These are phyloP conservation scores for Nebria salina DNA, from an alignment of 2,888 invertebrate genomes.

Conservation along the genomic window DNA sequence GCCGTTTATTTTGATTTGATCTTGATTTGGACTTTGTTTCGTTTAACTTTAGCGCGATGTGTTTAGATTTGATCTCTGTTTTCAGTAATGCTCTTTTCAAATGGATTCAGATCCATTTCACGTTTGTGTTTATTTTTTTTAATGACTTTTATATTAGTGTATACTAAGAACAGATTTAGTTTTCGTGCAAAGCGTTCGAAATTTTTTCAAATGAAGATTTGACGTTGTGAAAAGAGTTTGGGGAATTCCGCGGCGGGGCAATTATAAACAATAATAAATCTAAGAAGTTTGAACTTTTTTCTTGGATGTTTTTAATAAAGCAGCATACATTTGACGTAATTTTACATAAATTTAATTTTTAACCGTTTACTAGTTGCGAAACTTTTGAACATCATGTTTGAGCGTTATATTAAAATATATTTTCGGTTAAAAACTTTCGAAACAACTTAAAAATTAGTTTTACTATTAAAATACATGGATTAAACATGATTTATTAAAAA, in stretches of 20 bases:
- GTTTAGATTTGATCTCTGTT: not conserved
- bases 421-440: too few species aligned
- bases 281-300: conserved; percentile 7
- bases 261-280: not conserved
- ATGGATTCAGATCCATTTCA: not conserved
- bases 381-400: not conserved
- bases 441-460: too few species aligned
- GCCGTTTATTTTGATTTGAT: not conserved
- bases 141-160: not conserved
- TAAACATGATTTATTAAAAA: too few species aligned
- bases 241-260: not conserved
- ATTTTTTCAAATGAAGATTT: not conserved
- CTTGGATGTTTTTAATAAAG: not conserved
- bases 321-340: conserved; percentile 8
- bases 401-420: not conserved
- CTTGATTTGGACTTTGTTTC: not conserved
- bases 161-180: not conserved
- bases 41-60: not conserved
- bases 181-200: too few species aligned
- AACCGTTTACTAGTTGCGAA: not conserved
- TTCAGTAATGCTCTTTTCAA: not conserved
- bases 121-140: not conserved
- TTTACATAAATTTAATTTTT: not conserved
- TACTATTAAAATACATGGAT: too few species aligned
- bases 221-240: not conserved